phyloP scores from a whole-genome alignment of 2,797 vertebrate species.

The Brachymystax lenok region DNA sequence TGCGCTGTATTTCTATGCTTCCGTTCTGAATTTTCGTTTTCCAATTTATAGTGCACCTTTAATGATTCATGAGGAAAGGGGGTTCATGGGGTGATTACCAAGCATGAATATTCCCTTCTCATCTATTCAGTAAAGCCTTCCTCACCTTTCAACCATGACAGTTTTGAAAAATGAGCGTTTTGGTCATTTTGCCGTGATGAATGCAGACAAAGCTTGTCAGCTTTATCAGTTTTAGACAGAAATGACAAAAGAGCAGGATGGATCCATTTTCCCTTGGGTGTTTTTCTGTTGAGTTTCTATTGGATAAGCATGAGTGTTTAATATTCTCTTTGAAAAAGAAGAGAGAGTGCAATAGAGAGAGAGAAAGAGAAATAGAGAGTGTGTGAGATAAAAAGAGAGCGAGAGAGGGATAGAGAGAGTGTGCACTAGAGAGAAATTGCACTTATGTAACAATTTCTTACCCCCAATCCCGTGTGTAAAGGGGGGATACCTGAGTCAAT shows the following conservation, averaged over 20 bases:
- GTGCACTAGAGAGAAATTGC: neutral
- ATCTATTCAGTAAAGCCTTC: slow-evolving; percentile 18
- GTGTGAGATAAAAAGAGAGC: too few species aligned
- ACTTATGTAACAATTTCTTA: neutral
- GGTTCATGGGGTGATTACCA: neutral
- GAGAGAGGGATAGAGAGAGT: neutral
- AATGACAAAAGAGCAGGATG: slow-evolving; percentile 44
- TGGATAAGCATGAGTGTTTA: slow-evolving; percentile 26
- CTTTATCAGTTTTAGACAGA: slow-evolving; percentile 45
- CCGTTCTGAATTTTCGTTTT: too few species aligned
- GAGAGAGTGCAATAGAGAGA: neutral
- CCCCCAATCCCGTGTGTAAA: neutral
- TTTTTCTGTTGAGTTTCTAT: slow-evolving; percentile 28
- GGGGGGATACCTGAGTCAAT: too few species aligned
- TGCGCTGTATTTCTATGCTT: too few species aligned
- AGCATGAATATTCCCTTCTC: slow-evolving; percentile 5
- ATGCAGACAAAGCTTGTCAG: slow-evolving; percentile 38
- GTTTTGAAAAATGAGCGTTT: slow-evolving; percentile 44
- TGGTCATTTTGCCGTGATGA: slow-evolving; percentile 30
- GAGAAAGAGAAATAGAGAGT: too few species aligned
- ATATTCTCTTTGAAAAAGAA: slow-evolving; percentile 32
- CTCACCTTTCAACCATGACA: slow-evolving; percentile 38
- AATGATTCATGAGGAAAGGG: slow-evolving; percentile 24
- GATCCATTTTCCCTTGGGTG: neutral
- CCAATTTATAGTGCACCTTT: too few species aligned